Evolutionary conservation across 1,140 invertebrate genomes (phyloP), one percentile per base, ranked within the genome.

Genomic region (Temnothorax curvispinosus): DNA sequence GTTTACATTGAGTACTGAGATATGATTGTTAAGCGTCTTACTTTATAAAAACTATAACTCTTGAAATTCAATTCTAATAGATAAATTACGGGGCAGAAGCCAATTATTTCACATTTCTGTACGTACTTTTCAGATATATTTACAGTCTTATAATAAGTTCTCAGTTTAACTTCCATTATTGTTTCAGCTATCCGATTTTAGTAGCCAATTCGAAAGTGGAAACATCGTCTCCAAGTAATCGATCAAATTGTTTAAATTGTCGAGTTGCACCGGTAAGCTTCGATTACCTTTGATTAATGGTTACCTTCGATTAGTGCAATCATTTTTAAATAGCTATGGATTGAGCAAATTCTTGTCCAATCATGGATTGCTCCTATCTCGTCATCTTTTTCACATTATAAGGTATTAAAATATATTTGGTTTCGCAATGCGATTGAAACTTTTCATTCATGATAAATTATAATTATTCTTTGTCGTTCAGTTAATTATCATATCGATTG

Each of bases 321-420:
- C 8, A 6, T 3, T 60, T 60, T 18, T 21, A 47, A 3, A n/a
- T 13, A 56, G 50, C 13, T 72, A 67, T 18, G 58, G 50, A 60
- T 89, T 89, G 88, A 90, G 88, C 88, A 87, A 90, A 56, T 60
- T 84, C n/a, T 82, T 44, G 21, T 71, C 67, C 54, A 71, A 76
- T 64, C 21, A 21, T 41, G 50, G 54, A 44, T 44, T 82, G 50
- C 54, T 44, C 58, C 9, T 15, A 32, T 77, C 13, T 56, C 32
- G 60, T 67, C 21, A 58, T 62, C 18, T 52, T 18, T 69, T 2
- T 67, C 38, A 21, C 38, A 41, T 56, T 62, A 58, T 21, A 7
- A 64, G 27, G n/a, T 91, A 88, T 84, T 90, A 90, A 86, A 85
- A 91, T 89, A 93, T 93, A 92, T 93, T 93, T 93, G 92, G 92